Conservation (phyloP, 2,888 invertebrate genomes). For the Perizoma affinitatum region DNA sequence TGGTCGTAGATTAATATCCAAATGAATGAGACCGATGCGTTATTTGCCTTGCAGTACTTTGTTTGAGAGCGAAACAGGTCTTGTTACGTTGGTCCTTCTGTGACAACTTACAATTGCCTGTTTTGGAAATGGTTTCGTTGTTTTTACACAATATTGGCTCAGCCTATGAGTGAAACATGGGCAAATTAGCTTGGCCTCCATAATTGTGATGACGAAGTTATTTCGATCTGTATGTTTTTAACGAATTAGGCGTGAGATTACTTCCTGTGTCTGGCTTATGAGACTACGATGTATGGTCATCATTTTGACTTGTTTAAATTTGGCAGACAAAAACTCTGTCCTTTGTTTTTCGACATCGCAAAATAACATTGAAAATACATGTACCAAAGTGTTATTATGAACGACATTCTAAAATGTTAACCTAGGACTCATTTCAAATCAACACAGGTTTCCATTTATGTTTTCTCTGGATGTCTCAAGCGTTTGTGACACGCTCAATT, state of each 20-base stretch:
- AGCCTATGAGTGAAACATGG: slow-evolving; percentile 18
- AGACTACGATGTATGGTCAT: background rate
- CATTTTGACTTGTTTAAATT: slow-evolving; percentile 1
- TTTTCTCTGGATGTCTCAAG: background rate
- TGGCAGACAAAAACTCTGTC: slow-evolving; percentile 5
- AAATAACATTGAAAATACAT: too few species aligned
- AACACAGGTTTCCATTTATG: too few species aligned
- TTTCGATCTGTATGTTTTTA: slow-evolving; percentile 33
- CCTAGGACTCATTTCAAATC: too few species aligned
- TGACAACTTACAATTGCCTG: slow-evolving; percentile 26
- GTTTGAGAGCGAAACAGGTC: slow-evolving; percentile 11
- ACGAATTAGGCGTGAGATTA: slow-evolving; percentile 33
- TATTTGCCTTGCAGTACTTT: slow-evolving; percentile 1
- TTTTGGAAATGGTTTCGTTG: slow-evolving; percentile 31
- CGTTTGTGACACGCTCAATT: background rate
- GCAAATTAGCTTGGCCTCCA: slow-evolving; percentile 29
- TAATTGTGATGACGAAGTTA: slow-evolving; percentile 31
- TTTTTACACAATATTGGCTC: slow-evolving; percentile 34
- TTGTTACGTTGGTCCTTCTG: slow-evolving; percentile 21
- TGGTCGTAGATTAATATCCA: slow-evolving; percentile 14
- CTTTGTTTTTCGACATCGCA: slow-evolving; percentile 5
- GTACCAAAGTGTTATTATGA: too few species aligned
- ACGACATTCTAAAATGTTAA: too few species aligned
- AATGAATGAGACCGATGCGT: slow-evolving; percentile 6
- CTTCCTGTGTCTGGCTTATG: slow-evolving; percentile 27